phyloP scores from a whole-genome alignment of 2,888 invertebrate genomes.

The Himalopsyche anomala region DNA sequence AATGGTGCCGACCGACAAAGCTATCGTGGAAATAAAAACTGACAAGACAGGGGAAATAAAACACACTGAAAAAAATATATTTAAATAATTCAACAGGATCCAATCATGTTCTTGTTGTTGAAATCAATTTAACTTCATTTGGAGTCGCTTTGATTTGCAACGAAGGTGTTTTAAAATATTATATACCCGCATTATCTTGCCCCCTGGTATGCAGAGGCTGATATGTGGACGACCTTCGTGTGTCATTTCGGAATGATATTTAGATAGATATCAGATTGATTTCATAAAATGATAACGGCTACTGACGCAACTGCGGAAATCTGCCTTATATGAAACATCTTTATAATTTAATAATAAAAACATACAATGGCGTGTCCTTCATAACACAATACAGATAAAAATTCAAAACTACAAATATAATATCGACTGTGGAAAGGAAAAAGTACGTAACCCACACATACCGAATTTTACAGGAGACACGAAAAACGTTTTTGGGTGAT shows the following conservation, averaged over 20 bases:
- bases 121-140: not conserved
- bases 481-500: no score
- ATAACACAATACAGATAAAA: not conserved
- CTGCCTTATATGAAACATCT: not conserved
- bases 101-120: not conserved
- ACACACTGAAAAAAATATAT: not conserved
- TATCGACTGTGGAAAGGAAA: no score
- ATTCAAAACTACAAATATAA: no score
- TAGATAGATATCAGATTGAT: slow-evolving; percentile 36
- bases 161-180: slow-evolving; percentile 18
- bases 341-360: not conserved
- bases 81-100: slow-evolving; percentile 29
- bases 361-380: not conserved
- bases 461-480: no score
- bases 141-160: slow-evolving; percentile 5
- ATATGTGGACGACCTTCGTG: slow-evolving; percentile 24
- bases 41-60: slow-evolving; percentile 20
- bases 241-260: slow-evolving; percentile 23
- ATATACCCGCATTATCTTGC: not conserved
- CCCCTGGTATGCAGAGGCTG: not conserved
- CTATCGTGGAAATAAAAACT: not conserved
- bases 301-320: slow-evolving; percentile 21
- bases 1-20: slow-evolving; percentile 14
- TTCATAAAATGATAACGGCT: slow-evolving; percentile 8
- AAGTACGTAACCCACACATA: no score